Conservation (phyloP, 2,888 invertebrate species). For the Aplocera efformata region DNA sequence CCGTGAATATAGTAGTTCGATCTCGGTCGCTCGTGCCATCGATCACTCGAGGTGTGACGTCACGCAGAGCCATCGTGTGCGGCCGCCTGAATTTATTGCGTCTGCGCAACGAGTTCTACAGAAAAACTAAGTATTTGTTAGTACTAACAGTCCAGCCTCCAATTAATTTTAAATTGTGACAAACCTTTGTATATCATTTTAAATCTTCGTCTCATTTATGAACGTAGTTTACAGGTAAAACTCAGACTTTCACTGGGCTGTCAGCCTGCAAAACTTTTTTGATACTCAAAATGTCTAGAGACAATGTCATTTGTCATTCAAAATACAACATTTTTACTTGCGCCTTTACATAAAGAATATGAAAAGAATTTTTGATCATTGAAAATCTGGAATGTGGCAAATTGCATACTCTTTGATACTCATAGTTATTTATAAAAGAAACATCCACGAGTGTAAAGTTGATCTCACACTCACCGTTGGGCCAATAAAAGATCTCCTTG, state of each 20-base stretch:
- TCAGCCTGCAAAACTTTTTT: neutral
- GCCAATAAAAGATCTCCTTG: slow-evolving; percentile 52
- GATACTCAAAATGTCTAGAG: neutral
- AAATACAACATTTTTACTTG: neutral
- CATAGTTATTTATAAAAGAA: slow-evolving; percentile 48
- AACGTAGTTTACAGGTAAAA: too few relatives aligned
- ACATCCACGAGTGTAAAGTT: slow-evolving; percentile 66
- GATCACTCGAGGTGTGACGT: slow-evolving; percentile 79
- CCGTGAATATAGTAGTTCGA: slow-evolving; percentile 40
- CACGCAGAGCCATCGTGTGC: slow-evolving; percentile 80
- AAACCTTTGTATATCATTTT: neutral
- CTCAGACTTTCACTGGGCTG: too few relatives aligned
- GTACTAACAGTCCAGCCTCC: slow-evolving; percentile 28
- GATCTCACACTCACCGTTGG: slow-evolving; percentile 66
- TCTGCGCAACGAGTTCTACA: slow-evolving; percentile 65
- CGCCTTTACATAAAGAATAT: too few relatives aligned
- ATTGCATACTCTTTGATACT: slow-evolving; percentile 71
- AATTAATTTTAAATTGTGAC: slow-evolving; percentile 32
- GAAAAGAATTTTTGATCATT: neutral
- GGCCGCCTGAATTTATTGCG: slow-evolving; percentile 77
- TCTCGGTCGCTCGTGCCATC: slow-evolving; percentile 66
- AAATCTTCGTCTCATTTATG: too few relatives aligned
- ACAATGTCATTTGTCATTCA: slow-evolving; percentile 3
- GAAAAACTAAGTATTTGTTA: slow-evolving; percentile 52
- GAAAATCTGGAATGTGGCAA: slow-evolving; percentile 64